These are phyloP conservation scores for Melospiza georgiana DNA, from an alignment of 2,113 vertebrate genomes.

Conservation along the genomic window DNA sequence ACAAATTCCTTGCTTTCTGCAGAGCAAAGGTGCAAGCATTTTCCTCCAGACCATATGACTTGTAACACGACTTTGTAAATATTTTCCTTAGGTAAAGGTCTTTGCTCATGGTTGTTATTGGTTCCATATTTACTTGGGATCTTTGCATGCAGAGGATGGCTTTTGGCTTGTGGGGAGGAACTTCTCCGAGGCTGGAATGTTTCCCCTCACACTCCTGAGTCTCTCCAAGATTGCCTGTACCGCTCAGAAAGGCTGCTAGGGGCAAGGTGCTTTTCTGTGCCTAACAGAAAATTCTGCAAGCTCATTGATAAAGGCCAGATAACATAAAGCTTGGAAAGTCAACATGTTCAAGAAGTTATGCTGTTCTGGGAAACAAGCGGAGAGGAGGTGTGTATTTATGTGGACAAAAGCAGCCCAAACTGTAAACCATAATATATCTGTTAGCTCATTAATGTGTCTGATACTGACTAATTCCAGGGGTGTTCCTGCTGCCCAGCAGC, in stretches of 20 bases:
- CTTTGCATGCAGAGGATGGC: not conserved
- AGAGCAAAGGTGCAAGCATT: not conserved
- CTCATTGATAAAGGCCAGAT: not conserved
- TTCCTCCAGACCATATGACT: not conserved
- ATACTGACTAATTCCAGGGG: slow-evolving; percentile 47
- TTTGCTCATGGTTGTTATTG: not conserved
- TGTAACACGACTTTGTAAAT: not conserved
- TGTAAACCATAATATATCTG: not conserved
- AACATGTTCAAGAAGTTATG: not conserved
- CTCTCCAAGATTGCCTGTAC: not conserved
- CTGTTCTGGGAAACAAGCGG: not conserved
- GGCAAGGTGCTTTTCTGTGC: fast-evolving
- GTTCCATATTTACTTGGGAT: slow-evolving; percentile 17
- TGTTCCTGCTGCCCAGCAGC: slow-evolving; percentile 42
- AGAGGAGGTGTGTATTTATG: not conserved
- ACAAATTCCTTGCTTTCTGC: not conserved
- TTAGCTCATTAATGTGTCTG: not conserved
- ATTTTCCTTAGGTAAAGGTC: not conserved
- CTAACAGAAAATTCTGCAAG: not conserved
- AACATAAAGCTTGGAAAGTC: not conserved
- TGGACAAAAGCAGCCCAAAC: slow-evolving; percentile 10
- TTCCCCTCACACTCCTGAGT: not conserved
- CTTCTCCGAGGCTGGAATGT: not conserved
- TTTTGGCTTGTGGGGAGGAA: slow-evolving; percentile 3
- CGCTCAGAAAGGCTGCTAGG: not conserved